Evolutionary conservation across 2,113 vertebrate species (phyloP).

Genomic region (Amphiprion ocellaris): DNA sequence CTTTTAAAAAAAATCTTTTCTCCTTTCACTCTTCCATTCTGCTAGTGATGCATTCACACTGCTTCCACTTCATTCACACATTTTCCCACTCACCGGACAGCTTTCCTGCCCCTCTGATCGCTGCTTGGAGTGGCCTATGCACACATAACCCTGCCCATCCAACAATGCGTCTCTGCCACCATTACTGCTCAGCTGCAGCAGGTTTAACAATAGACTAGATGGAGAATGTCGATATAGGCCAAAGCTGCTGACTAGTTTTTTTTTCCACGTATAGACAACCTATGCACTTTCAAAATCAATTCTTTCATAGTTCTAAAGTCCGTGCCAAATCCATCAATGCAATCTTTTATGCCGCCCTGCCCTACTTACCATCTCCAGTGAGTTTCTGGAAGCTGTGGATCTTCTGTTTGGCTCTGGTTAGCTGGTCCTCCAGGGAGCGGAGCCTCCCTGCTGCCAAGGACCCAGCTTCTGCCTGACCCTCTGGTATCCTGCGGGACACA

Average conservation of each 20-base stretch:
- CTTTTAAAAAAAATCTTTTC: constrained; percentile 20
- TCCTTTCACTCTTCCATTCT: constrained; percentile 21
- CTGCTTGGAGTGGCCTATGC: constrained; percentile 58
- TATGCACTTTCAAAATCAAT: constrained; percentile 18
- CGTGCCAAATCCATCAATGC: constrained; percentile 29
- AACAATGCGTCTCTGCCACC: constrained; percentile 22
- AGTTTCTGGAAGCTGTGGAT: constrained; percentile 95
- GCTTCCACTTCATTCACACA: constrained; percentile 70
- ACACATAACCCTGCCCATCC: constrained; percentile 35
- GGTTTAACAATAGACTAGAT: constrained; percentile 29
- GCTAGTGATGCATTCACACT: constrained; percentile 50
- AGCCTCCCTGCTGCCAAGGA: constrained; percentile 90
- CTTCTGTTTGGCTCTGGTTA: constrained; percentile 97
- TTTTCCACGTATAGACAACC: constrained; percentile 20
- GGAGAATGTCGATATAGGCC: constrained; percentile 40
- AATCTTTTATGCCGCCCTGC: constrained; percentile 1
- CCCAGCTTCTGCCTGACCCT: constrained; percentile 92
- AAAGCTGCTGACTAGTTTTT: constrained; percentile 37
- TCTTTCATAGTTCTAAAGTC: constrained; percentile 41
- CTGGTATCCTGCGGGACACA: constrained; percentile 89
- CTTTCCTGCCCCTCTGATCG: constrained; percentile 57
- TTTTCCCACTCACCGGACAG: constrained; percentile 64
- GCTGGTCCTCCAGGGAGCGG: constrained; percentile 95
- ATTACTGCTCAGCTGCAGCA: constrained; percentile 21
- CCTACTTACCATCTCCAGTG: constrained; percentile 89